Evolutionary conservation across 1,140 invertebrate species (phyloP), one percentile per base, ranked within the genome.

Genomic region (Stenopsyche tienmushanensis): DNA sequence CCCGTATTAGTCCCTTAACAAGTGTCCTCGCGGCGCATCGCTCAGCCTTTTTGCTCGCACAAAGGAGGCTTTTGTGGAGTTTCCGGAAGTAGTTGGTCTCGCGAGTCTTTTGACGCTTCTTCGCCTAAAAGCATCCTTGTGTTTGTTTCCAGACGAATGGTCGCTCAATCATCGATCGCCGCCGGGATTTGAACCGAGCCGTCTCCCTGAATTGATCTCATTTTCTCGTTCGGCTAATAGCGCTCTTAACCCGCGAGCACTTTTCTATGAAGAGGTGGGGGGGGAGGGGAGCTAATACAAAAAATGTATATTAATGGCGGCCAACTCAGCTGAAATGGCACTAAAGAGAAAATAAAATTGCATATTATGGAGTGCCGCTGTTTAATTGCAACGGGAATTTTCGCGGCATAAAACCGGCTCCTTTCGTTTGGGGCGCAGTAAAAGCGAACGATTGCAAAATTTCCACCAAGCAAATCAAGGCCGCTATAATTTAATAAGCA

Each of bases 311-410:
- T 49, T 20, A 15, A 10, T 9, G n/a, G 18, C 15, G 17, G 45
- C 45, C 13, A 21, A 49, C 17, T 49, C 45, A 49, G 45, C 45
- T 49, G 45, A 49, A 49, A 49, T 21, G 45, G 45, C 8, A 20
- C 3, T 49, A 20, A 49, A 49, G 23, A 17, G 18, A 17, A 49
- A 49, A 49, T 49, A 49, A 49, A 49, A 49, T 49, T 49, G 45
- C 45, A 49, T 49, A 49, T 49, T 49, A 49, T 49, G 23, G 13
- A 17, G 23, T 20, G 10, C 17, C 45, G 18, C 23, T 49, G 23
- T 20, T 49, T 49, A n/a, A 21, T 49, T 10, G n/a, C 15, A 3
- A 17, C 18, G 17, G 13, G 17, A 17, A 44, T 15, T 15, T 44
- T 44, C 41, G 41, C 41, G 13, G 18, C n/a, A 44, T 44, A 15